Evolutionary conservation across 2,797 vertebrate genomes (phyloP).

Genomic region (Phalanger gymnotis): DNA sequence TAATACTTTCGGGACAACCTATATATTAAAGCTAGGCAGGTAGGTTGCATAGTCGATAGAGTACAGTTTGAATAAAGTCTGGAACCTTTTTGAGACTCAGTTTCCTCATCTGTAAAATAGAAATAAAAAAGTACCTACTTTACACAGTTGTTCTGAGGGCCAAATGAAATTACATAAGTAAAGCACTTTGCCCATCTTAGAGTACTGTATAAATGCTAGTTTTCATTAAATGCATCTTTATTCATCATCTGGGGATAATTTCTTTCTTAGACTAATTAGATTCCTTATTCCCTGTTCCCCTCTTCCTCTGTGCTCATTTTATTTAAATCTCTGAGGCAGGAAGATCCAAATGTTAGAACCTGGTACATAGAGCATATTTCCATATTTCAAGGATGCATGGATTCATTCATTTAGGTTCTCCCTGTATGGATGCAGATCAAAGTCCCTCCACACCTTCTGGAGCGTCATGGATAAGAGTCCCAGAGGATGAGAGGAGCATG

Average conservation of each 20-base stretch:
- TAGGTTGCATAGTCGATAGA: background rate
- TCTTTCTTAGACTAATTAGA: background rate
- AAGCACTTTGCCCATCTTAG: background rate
- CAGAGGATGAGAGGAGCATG: background rate
- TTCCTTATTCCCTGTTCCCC: background rate
- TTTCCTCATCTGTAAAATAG: background rate
- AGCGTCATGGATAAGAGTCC: background rate
- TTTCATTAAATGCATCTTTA: background rate
- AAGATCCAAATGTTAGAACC: background rate
- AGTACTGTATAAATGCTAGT: background rate
- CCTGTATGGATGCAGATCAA: background rate
- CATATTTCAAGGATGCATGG: background rate
- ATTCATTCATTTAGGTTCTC: background rate
- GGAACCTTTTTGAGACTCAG: too few relatives aligned
- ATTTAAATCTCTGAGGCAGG: background rate
- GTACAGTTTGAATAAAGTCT: too few relatives aligned
- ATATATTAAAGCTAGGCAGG: background rate
- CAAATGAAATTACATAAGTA: too few relatives aligned
- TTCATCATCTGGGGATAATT: conserved; percentile 47
- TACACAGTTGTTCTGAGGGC: background rate
- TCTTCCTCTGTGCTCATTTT: background rate
- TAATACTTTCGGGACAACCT: background rate
- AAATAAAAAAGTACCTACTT: background rate
- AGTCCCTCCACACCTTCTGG: background rate
- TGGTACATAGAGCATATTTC: background rate